Evolutionary conservation across 2,797 vertebrate species (phyloP), one percentile per base, ranked within the genome.

Genomic region (Tokudaia muenninki): DNA sequence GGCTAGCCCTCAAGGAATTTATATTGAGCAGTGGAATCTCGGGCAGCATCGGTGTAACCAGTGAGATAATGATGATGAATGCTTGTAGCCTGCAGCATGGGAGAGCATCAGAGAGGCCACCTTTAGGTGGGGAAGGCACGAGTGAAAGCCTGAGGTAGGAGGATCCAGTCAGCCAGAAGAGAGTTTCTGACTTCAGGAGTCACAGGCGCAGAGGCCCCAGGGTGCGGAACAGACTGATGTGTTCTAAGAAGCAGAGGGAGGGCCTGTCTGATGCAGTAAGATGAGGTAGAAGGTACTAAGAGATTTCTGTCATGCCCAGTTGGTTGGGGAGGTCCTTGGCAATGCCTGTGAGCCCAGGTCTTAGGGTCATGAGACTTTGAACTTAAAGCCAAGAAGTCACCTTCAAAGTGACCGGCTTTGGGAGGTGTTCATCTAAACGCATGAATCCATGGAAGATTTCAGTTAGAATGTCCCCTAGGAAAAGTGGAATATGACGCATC

Each of bases 111-210:
- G 75, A 47, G 37, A 87, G 50, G 11, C n/a, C 63, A 10, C 41
- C n/a, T 50, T 77, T 13, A 61, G 10, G 34, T 0, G 9, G 70
- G 87, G 67, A 72, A 34, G 61, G 75, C 34, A 37, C 12, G 67
- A 17, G 11, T 22, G 55, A 94, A 67, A 44, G 50, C 22, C 67
- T 31, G 12, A 50, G 41, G 70, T 65, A 19, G 52, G 21, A 86
- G 78, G 84, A 83, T 21, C 11, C 78, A 65, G 67, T 44, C 78
- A 0, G 0, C 0, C 24, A 1, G 74, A 77, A 87, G 41, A 67
- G n/a, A 13, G 17, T 6, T 44, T 50, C 19, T 0, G 14, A 78
- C 59, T 78, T 59, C 74, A 78, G 81, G 37, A 95, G 29, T 6
- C 26, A 29, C 37, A n/a, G 22, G 34, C 4, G 14, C 21, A 7